Percentiles rank a stretch among this genome's conserved stretches.
phyloP scores from a whole-genome alignment of 2,888 invertebrate species.

The Chloromyia formosa region DNA sequence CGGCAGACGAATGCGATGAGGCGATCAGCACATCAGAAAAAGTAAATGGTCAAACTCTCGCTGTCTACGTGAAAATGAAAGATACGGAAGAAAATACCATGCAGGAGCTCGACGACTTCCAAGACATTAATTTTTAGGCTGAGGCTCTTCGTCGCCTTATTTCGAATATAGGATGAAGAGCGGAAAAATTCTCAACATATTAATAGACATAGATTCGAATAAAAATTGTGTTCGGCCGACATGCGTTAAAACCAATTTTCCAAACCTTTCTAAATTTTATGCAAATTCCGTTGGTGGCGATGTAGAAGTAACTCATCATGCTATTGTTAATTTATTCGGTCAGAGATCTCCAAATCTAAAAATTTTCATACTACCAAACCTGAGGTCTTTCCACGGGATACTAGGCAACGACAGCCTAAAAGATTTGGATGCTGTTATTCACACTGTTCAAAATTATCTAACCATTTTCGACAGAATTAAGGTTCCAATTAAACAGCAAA shows the following conservation, averaged over 20 bases:
- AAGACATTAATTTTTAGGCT: slow-evolving; percentile 51
- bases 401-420: too few relatives aligned
- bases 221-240: slow-evolving; percentile 49
- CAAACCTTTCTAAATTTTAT: slow-evolving; percentile 45
- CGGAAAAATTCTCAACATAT: slow-evolving; percentile 48
- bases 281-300: slow-evolving; percentile 47
- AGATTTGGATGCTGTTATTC: too few relatives aligned
- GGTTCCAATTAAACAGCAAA: too few relatives aligned
- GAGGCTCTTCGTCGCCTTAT: slow-evolving; percentile 51
- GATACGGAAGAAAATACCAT: too few relatives aligned
- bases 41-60: too few relatives aligned
- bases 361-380: slow-evolving; percentile 48
- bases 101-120: background rate
- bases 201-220: slow-evolving; percentile 50
- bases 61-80: too few relatives aligned
- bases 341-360: slow-evolving; percentile 29
- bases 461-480: too few relatives aligned
- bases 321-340: slow-evolving; percentile 37
- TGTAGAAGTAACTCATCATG: slow-evolving; percentile 45
- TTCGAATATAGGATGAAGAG: slow-evolving; percentile 48
- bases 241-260: slow-evolving; percentile 38
- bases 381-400: too few relatives aligned
- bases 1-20: too few relatives aligned
- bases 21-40: too few relatives aligned
- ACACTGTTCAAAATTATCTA: too few relatives aligned